Base-by-base conservation (phyloP, 2,113 vertebrate species). In the Lepisosteus oculatus region DNA sequence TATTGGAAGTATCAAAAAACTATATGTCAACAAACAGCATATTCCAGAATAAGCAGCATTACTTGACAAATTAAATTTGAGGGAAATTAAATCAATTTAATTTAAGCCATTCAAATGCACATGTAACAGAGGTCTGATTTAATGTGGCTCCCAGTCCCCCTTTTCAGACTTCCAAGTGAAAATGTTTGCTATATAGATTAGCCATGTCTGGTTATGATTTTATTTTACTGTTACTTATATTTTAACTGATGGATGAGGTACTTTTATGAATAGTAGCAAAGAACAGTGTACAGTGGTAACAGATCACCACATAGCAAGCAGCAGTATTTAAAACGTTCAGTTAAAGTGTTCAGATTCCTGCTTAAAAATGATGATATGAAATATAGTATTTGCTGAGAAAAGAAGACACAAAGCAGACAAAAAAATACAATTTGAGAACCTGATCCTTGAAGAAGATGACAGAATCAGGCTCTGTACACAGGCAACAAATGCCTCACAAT, bases 11-110 rank as follows among this genome's bases (percentile, higher is more conserved):
- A 51, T 51, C 9, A 51, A 51, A 29, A 29, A 51, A 2, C 47
- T 51, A 51, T 51, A 51, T 5, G 47, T 51, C 47, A 6, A 2
- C 63, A 69, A 73, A 64, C 67, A 72, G 69, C 81, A 76, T 73
- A 81, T 86, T 70, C 73, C 72, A 64, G 69, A 80, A 67, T 74
- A 75, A 85, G 82, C 84, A 87, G 82, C 76, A 82, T 62, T 43
- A 70, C 75, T 66, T 67, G 63, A 83, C 5, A 47, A 8, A 66
- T 72, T 74, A 47, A 4, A 71, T 57, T 62, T 5, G 47, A 72
- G 44, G 66, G 66, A n/a, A 68, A 54, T 70, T 41, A 54, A 41
- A 74, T 56, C 67, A 74, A 57, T 68, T 73, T 73, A 77, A 55
- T 74, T 76, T 81, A 67, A 78, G 76, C 75, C 83, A 29, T 65